phyloP scores from a whole-genome alignment of 2,888 invertebrate genomes.

The Cordylochernes scorpioides region DNA sequence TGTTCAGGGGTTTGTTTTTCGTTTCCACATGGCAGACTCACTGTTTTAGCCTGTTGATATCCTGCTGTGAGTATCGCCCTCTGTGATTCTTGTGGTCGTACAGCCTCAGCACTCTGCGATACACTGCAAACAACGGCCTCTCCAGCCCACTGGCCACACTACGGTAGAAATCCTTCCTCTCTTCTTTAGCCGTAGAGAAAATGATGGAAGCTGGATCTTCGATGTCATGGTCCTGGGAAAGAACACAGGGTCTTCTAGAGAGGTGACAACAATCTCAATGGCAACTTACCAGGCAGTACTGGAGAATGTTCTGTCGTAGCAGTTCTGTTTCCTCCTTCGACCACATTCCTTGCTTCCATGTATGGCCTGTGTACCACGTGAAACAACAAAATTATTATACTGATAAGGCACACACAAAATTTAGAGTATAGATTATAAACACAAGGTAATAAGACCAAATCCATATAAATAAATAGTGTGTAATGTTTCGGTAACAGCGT shows the following conservation, averaged over 20 bases:
- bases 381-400: no score
- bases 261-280: not conserved
- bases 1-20: no score
- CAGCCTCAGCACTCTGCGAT: conserved; percentile 25
- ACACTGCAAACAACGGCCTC: conserved; percentile 25
- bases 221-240: conserved; percentile 20
- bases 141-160: conserved; percentile 23
- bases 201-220: conserved; percentile 23
- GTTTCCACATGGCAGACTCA: conserved; percentile 16
- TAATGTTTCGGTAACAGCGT: no score
- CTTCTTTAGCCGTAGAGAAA: conserved; percentile 26
- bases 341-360: conserved; percentile 27
- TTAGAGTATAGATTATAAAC: no score
- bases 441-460: no score
- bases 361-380: conserved; percentile 20
- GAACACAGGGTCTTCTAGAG: no score
- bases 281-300: conserved; percentile 21
- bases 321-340: conserved; percentile 24
- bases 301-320: conserved; percentile 21
- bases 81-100: conserved; percentile 27
- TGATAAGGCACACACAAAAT: no score
- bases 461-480: no score
- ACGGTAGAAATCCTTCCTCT: conserved; percentile 26
- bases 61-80: conserved; percentile 25
- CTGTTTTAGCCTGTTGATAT: conserved; percentile 22